Evolutionary conservation across 2,797 vertebrate species (phyloP).

Genomic region (Parambassis ranga): DNA sequence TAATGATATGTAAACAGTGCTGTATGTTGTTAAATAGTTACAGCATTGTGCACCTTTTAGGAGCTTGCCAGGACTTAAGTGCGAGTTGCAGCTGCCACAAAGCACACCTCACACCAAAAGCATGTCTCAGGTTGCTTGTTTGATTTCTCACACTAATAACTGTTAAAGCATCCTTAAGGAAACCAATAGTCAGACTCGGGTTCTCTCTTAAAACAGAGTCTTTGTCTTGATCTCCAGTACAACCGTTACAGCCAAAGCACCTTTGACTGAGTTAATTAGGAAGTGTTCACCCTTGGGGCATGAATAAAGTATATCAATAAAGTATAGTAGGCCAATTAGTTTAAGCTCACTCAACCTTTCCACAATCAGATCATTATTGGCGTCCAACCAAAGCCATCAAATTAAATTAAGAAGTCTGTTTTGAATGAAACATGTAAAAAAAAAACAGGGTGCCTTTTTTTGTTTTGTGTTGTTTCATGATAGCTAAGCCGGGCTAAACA

Average conservation of each 20-base stretch:
- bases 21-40: background rate
- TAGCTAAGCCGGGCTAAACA: conserved; percentile 14
- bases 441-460: background rate
- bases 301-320: conserved; percentile 40
- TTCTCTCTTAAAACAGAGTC: no score
- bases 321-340: conserved; percentile 35
- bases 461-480: conserved; percentile 4
- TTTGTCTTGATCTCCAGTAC: conserved; percentile 13
- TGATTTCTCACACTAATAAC: conserved; percentile 1
- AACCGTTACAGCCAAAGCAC: conserved; percentile 7
- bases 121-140: conserved; percentile 10
- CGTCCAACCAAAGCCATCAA: conserved; percentile 5
- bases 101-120: background rate
- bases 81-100: background rate
- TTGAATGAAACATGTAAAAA: conserved; percentile 11
- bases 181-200: no score
- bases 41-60: no score
- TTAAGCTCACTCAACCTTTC: conserved; percentile 34
- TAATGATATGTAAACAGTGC: background rate
- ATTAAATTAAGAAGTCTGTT: background rate
- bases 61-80: background rate
- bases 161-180: no score
- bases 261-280: conserved; percentile 26
- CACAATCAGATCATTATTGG: conserved; percentile 15
- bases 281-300: background rate